A percentile compares a stretch with the other conserved stretches of the same genome.
These are phyloP conservation scores for Liasis olivaceus DNA, from an alignment of 2,797 vertebrate genomes.

Conservation along the genomic window DNA sequence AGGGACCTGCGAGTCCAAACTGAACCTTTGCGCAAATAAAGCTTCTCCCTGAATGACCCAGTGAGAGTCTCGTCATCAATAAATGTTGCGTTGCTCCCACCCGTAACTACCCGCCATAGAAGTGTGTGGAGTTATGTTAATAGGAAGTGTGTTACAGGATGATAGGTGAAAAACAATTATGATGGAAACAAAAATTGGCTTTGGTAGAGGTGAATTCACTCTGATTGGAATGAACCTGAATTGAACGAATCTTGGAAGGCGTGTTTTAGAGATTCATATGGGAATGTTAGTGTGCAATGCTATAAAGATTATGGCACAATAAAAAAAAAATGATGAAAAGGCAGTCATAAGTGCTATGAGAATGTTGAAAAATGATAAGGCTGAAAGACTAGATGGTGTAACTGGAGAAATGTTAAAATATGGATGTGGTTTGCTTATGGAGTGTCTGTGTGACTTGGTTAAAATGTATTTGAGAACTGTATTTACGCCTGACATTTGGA, in stretches of 20 bases:
- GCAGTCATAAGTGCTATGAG: not conserved
- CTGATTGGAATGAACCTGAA: not conserved
- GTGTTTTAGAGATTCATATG: not conserved
- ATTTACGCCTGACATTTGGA: not conserved
- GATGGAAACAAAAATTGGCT: not conserved
- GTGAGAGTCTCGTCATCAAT: no score
- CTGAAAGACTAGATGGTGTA: not conserved
- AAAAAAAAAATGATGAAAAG: not conserved
- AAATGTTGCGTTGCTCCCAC: no score
- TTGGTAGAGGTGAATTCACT: not conserved
- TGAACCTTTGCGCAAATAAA: no score
- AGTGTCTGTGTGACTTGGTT: not conserved
- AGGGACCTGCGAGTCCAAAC: no score
- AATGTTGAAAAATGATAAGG: not conserved
- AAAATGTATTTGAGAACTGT: not conserved
- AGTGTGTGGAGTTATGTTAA: no score
- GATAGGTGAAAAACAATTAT: not conserved
- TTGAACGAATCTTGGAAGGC: not conserved
- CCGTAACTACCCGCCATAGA: no score
- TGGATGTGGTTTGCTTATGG: not conserved
- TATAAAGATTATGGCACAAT: not conserved
- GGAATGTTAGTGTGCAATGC: not conserved
- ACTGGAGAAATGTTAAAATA: not conserved
- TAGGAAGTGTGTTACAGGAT: no score
- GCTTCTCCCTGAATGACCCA: no score